Percentiles rank a stretch among this genome's conserved stretches.
Conservation (phyloP, 2,888 invertebrate species). For the Notodromas monacha region DNA sequence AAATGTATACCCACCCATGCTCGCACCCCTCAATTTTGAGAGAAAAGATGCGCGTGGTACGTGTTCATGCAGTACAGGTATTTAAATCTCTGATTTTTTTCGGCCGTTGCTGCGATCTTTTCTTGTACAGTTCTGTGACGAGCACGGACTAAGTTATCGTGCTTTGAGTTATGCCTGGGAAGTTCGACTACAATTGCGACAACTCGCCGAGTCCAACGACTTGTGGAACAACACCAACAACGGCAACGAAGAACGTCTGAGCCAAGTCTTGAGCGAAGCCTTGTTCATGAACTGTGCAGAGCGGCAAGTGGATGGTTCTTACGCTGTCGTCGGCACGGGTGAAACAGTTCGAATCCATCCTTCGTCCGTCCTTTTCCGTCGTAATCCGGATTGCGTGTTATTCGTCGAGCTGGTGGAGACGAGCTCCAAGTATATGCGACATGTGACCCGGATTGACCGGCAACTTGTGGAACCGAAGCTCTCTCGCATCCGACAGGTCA, state of each 20-base stretch:
- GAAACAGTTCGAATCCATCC: constrained; percentile 51
- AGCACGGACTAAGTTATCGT: constrained; percentile 49
- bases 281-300: constrained; percentile 60
- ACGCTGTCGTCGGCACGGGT: constrained; percentile 27
- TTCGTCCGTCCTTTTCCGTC: constrained; percentile 34
- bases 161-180: constrained; percentile 47
- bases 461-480: too few species aligned
- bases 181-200: constrained; percentile 40
- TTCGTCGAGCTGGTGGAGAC: constrained; percentile 68
- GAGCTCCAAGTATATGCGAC: constrained; percentile 42
- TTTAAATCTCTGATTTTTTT: too few species aligned
- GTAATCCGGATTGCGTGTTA: constrained; percentile 34
- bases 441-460: too few species aligned
- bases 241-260: constrained; percentile 17
- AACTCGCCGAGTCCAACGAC: constrained; percentile 29
- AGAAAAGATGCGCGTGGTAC: too few species aligned
- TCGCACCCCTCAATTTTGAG: too few species aligned
- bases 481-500: too few species aligned
- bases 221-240: constrained; percentile 28
- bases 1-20: too few species aligned
- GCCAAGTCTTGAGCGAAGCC: constrained; percentile 46
- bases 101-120: constrained; percentile 12
- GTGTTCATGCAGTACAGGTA: too few species aligned
- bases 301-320: constrained; percentile 33
- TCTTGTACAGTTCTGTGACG: constrained; percentile 25